phyloP scores from a whole-genome alignment of 2,888 invertebrate genomes.

The Nomada ferruginata region DNA sequence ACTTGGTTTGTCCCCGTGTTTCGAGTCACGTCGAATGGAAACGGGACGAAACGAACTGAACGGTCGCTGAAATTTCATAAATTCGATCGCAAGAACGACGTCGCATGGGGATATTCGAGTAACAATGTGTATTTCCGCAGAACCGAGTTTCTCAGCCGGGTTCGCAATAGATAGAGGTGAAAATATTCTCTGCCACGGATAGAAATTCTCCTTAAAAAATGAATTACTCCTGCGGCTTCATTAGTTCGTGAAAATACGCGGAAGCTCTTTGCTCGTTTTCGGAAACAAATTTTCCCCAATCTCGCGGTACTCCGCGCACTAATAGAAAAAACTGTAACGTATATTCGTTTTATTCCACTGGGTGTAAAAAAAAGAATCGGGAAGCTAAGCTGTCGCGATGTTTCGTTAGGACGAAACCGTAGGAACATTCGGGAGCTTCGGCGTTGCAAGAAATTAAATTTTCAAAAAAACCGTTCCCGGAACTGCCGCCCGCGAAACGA shows the following conservation, averaged over 20 bases:
- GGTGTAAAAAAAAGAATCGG: background rate
- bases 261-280: background rate
- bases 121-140: background rate
- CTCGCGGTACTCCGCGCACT: too few relatives aligned
- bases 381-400: conserved; percentile 3
- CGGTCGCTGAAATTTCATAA: conserved; percentile 24
- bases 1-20: conserved; percentile 17
- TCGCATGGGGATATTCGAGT: background rate
- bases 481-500: background rate
- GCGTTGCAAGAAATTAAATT: conserved; percentile 13
- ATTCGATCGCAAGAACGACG: background rate
- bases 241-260: background rate
- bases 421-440: background rate
- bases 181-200: background rate
- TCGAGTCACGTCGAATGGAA: conserved; percentile 14
- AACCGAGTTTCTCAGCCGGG: background rate
- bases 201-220: background rate
- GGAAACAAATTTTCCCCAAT: conserved; percentile 25
- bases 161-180: background rate
- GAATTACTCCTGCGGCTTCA: conserved; percentile 3
- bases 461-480: background rate
- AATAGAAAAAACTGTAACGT: background rate
- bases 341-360: background rate
- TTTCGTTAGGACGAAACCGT: background rate
- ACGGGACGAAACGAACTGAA: background rate